Conservation (phyloP, 2,888 invertebrate species). For the Lordiphosa fenestrarum region DNA sequence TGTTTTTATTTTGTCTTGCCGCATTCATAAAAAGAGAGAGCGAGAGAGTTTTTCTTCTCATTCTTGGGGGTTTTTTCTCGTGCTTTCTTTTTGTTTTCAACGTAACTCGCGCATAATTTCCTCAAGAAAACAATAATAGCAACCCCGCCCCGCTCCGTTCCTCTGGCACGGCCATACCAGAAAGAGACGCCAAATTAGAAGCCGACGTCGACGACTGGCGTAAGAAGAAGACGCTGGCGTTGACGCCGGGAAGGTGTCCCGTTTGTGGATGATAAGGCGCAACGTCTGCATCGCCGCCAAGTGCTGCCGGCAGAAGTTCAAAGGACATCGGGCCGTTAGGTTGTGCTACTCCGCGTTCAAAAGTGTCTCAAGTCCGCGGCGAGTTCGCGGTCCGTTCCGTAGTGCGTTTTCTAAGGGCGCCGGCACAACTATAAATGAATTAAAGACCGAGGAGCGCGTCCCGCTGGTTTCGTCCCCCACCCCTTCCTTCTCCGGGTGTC, state of each 20-base stretch:
- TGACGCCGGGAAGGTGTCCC: constrained; percentile 65
- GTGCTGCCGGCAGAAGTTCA: constrained; percentile 75
- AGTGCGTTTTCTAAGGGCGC: constrained; percentile 2
- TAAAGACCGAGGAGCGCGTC: not conserved
- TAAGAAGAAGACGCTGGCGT: constrained; percentile 57
- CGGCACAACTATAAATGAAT: constrained; percentile 5
- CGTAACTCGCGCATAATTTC: constrained; percentile 65
- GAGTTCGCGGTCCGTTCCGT: constrained; percentile 1
- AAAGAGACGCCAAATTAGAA: constrained; percentile 53
- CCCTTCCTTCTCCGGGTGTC: not conserved
- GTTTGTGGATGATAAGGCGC: constrained; percentile 74
- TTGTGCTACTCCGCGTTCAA: constrained; percentile 59
- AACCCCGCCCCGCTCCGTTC: constrained; percentile 6
- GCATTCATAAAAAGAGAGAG: constrained; percentile 26
- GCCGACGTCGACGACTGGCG: constrained; percentile 35
- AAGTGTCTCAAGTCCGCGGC: constrained; percentile 8
- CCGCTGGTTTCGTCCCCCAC: not conserved
- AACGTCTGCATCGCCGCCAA: constrained; percentile 39
- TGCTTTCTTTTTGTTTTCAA: constrained; percentile 28
- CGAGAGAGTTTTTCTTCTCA: constrained; percentile 37
- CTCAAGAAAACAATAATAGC: constrained; percentile 67
- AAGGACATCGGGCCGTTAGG: constrained; percentile 78
- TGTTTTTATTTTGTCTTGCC: constrained; percentile 26
- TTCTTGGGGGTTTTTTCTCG: constrained; percentile 33
- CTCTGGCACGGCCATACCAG: constrained; percentile 37